These are phyloP conservation scores for Pogonocichla stellata DNA, from an alignment of 2,113 vertebrate species.

Conservation along the genomic window DNA sequence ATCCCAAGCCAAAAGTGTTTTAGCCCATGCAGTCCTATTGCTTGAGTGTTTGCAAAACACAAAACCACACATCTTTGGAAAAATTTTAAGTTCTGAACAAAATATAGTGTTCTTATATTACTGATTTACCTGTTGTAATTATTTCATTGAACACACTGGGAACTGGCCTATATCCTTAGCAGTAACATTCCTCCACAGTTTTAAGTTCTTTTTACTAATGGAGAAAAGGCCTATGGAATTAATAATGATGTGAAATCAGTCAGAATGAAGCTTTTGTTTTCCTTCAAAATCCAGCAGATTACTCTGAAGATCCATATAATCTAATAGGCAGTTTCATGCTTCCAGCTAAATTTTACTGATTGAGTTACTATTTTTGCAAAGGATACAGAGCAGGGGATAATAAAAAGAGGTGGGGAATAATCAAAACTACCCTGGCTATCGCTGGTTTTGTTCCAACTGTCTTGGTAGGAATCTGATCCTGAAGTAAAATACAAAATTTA, in stretches of 20 bases:
- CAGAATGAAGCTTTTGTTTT: neutral
- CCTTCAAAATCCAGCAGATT: neutral
- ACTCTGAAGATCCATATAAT: neutral
- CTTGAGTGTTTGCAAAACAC: neutral
- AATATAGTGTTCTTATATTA: neutral
- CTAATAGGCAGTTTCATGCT: neutral
- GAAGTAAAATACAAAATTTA: neutral
- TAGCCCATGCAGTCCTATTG: neutral
- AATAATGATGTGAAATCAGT: neutral
- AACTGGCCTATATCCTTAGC: neutral
- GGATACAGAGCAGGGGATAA: rapidly evolving
- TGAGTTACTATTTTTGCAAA: neutral
- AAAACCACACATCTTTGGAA: neutral
- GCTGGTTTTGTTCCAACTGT: neutral
- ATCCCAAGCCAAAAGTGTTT: neutral
- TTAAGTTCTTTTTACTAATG: neutral
- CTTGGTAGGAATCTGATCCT: neutral
- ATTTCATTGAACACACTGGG: neutral
- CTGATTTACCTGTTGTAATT: neutral
- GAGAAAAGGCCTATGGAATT: neutral
- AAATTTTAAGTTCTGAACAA: neutral
- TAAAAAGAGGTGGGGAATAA: neutral
- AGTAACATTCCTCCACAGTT: neutral
- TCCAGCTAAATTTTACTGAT: neutral
- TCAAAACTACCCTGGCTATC: neutral